phyloP scores from a whole-genome alignment of 1,140 invertebrate genomes.

The Drosophila tsacasi region DNA sequence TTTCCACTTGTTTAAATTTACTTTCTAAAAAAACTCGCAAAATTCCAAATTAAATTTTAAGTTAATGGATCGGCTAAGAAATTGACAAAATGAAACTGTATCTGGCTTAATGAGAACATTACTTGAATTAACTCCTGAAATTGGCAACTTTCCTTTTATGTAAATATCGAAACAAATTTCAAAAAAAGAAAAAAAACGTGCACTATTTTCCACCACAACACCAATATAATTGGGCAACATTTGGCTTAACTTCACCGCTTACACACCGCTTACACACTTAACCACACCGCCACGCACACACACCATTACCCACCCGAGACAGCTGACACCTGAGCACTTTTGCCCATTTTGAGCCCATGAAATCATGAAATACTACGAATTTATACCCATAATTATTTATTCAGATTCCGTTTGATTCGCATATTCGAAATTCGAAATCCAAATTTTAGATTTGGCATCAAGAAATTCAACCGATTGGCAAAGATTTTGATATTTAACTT shows the following conservation, averaged over 20 bases:
- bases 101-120: not conserved
- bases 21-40: not conserved
- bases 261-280: conserved; percentile 12
- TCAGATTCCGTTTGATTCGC: not conserved
- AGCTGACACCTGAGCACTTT: conserved; percentile 1
- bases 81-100: not conserved
- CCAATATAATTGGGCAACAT: not conserved
- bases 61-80: not conserved
- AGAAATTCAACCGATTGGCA: conserved; percentile 7
- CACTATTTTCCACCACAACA: not conserved
- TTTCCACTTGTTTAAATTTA: not conserved
- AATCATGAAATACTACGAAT: not conserved
- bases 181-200: no score
- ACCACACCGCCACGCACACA: not conserved
- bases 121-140: not conserved
- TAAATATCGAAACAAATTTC: not conserved
- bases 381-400: conserved; percentile 1
- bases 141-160: not conserved
- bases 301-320: not conserved
- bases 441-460: conserved; percentile 19
- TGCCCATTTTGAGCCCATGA: not conserved
- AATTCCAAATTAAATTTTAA: conserved; percentile 4
- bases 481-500: conserved; percentile 11
- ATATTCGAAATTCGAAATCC: conserved; percentile 19
- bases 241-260: not conserved